Conservation (phyloP, 2,888 invertebrate species). For the Stenolophus ochropezus region DNA sequence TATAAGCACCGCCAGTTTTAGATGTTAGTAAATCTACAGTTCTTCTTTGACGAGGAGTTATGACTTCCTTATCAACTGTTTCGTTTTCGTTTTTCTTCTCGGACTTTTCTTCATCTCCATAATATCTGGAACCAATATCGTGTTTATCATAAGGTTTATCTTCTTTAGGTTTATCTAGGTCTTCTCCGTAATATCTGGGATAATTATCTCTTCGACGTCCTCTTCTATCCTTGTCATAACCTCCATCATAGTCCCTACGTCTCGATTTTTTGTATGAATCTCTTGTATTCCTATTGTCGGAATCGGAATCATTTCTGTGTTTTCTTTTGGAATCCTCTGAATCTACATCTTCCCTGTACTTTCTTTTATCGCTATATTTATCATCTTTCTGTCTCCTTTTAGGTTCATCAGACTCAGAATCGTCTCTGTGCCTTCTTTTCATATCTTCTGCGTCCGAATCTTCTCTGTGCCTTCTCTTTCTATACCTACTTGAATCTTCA, state of each 20-base stretch:
- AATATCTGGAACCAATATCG: constrained; percentile 69
- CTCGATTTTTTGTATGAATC: constrained; percentile 49
- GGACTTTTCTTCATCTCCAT: constrained; percentile 64
- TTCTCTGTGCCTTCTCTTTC: constrained; percentile 26
- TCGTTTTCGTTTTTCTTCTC: constrained; percentile 63
- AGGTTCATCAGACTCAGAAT: constrained; percentile 51
- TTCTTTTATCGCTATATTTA: constrained; percentile 16
- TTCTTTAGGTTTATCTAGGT: constrained; percentile 66
- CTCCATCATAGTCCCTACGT: constrained; percentile 52
- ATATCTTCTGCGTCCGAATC: constrained; percentile 47
- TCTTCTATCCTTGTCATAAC: constrained; percentile 31
- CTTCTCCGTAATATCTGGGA: constrained; percentile 70
- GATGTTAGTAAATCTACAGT: constrained; percentile 84
- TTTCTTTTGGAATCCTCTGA: background rate
- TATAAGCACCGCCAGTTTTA: constrained; percentile 95
- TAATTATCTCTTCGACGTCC: constrained; percentile 62
- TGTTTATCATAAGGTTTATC: constrained; percentile 69
- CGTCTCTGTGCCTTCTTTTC: background rate
- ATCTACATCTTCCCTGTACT: constrained; percentile 1
- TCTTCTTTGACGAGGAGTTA: constrained; percentile 72
- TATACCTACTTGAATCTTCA: background rate
- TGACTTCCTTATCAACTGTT: constrained; percentile 66
- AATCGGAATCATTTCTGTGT: constrained; percentile 15
- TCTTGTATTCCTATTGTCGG: constrained; percentile 23
- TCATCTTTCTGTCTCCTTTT: constrained; percentile 9